These are phyloP conservation scores for Lepus americanus DNA, from an alignment of 2,113 vertebrate species.

Conservation along the genomic window DNA sequence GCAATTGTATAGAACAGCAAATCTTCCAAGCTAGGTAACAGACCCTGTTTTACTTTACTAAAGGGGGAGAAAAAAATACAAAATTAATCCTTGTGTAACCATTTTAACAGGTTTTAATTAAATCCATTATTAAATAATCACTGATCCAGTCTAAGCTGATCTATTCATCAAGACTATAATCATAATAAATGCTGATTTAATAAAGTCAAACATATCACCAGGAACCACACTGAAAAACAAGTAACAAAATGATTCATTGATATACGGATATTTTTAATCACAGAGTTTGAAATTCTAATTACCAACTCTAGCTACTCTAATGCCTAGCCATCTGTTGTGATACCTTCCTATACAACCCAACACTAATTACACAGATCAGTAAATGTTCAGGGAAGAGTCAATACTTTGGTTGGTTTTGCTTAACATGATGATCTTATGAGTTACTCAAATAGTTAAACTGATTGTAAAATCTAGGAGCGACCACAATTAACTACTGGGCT, in stretches of 20 bases:
- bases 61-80: conserved; percentile 66
- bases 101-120: conserved; percentile 52
- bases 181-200: not conserved
- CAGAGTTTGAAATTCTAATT: conserved; percentile 49
- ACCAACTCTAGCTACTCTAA: conserved; percentile 19
- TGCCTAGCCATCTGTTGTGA: not conserved
- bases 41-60: conserved; percentile 96
- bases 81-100: conserved; percentile 71
- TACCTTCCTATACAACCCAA: not conserved
- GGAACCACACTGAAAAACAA: conserved; percentile 40
- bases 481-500: not conserved
- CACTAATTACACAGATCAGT: not conserved
- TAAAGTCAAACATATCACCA: conserved; percentile 31
- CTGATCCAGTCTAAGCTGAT: conserved; percentile 20
- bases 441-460: conserved; percentile 37
- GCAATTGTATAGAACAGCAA: conserved; percentile 99
- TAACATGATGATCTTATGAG: not conserved
- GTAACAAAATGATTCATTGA: conserved; percentile 34
- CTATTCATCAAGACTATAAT: not conserved
- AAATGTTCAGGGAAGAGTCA: not conserved
- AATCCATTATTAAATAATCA: conserved; percentile 33
- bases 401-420: not conserved
- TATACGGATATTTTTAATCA: not conserved
- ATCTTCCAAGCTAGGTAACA: conserved; percentile 98
- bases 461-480: conserved; percentile 34